Evolutionary conservation across 2,113 vertebrate genomes (phyloP).

Genomic region (Proterorhinus semilunaris): DNA sequence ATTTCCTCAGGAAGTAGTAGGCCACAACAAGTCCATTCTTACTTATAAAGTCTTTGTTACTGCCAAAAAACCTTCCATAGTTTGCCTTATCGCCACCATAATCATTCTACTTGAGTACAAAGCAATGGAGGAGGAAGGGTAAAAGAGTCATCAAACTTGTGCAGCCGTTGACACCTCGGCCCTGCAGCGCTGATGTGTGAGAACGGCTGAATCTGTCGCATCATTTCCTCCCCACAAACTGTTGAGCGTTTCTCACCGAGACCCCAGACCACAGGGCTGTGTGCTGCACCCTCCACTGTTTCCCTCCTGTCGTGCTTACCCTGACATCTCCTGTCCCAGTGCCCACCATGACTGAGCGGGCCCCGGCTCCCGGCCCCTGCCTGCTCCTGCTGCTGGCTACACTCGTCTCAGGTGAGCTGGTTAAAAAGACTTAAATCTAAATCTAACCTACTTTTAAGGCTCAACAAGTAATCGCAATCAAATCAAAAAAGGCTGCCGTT

Average conservation of each 20-base stretch:
- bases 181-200: background rate
- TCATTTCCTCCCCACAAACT: conserved; percentile 33
- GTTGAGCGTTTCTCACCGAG: conserved; percentile 38
- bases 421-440: too few species aligned
- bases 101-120: too few species aligned
- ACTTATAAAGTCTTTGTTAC: too few species aligned
- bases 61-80: too few species aligned
- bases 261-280: conserved; percentile 8
- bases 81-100: too few species aligned
- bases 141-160: background rate
- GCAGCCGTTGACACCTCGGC: background rate
- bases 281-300: background rate
- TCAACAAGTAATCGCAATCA: too few species aligned
- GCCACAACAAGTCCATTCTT: too few species aligned
- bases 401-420: background rate
- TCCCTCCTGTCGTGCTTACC: background rate
- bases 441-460: too few species aligned
- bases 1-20: too few species aligned
- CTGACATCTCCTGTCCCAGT: background rate
- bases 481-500: too few species aligned
- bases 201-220: background rate
- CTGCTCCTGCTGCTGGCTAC: background rate
- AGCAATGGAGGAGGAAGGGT: too few species aligned
- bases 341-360: background rate
- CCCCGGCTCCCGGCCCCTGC: background rate